Conservation (phyloP, 2,113 vertebrate genomes). For the Paedocypris sp. region DNA sequence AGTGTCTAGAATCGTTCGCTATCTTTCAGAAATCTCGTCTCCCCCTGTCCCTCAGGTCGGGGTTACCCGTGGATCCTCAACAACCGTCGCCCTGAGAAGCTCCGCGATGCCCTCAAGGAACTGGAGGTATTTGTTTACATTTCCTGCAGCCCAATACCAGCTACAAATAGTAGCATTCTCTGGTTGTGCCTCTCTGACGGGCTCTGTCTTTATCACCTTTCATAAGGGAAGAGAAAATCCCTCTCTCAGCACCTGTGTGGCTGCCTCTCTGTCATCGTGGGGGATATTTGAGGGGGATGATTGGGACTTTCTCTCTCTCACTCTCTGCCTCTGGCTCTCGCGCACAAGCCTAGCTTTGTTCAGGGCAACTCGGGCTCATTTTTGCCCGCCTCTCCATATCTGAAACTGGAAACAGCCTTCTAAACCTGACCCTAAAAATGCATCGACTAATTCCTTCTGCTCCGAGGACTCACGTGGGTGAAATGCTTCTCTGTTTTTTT, state of each 20-base stretch:
- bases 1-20: no score
- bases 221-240: constrained; percentile 18
- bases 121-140: constrained; percentile 77
- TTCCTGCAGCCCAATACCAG: constrained; percentile 66
- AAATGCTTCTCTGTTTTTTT: constrained; percentile 22
- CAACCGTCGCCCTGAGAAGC: constrained; percentile 79
- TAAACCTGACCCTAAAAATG: constrained; percentile 46
- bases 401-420: constrained; percentile 54
- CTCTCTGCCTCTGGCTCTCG: constrained; percentile 34
- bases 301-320: constrained; percentile 54
- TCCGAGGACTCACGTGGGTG: no score
- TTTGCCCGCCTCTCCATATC: constrained; percentile 54
- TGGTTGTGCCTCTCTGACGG: no score
- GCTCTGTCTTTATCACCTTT: constrained; percentile 48
- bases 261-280: constrained; percentile 78
- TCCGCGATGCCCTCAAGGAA: constrained; percentile 83
- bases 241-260: constrained; percentile 61
- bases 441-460: not conserved
- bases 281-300: constrained; percentile 81
- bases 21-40: no score
- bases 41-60: constrained; percentile 58
- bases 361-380: constrained; percentile 38
- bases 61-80: constrained; percentile 81
- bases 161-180: constrained; percentile 74
- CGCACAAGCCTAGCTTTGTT: constrained; percentile 81